Percentiles rank a stretch among this genome's conserved stretches.
These are phyloP conservation scores for Brachionus koreanus DNA, from an alignment of 1,140 invertebrate genomes.

Conservation along the genomic window DNA sequence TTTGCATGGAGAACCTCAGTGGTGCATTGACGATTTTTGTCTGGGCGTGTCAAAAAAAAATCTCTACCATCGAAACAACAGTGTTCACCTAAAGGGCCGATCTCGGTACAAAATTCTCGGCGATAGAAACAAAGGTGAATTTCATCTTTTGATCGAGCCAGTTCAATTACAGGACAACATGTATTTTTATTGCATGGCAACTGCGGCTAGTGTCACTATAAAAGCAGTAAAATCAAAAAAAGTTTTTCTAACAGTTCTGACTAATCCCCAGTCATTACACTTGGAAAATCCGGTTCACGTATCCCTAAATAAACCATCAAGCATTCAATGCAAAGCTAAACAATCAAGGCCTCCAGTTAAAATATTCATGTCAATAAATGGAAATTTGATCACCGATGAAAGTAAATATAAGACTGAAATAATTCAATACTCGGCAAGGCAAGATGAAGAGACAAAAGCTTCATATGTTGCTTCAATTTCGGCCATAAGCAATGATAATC, in stretches of 20 bases:
- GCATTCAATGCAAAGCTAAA: slow-evolving; percentile 36
- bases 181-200: slow-evolving; percentile 43
- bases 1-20: slow-evolving; percentile 32
- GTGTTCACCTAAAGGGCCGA: neutral
- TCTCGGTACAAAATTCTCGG: slow-evolving; percentile 34
- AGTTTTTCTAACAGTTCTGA: slow-evolving; percentile 32
- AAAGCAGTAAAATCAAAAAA: slow-evolving; percentile 25
- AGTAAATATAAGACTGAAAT: slow-evolving; percentile 15
- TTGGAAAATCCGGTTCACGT: slow-evolving; percentile 40
- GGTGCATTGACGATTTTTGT: slow-evolving; percentile 44
- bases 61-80: neutral
- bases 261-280: neutral
- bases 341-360: slow-evolving; percentile 43
- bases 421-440: neutral
- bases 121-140: slow-evolving; percentile 9
- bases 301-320: slow-evolving; percentile 33
- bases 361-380: slow-evolving; percentile 32
- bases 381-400: slow-evolving; percentile 21
- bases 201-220: slow-evolving; percentile 39
- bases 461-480: neutral
- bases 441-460: neutral
- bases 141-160: slow-evolving; percentile 22
- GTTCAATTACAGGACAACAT: slow-evolving; percentile 40
- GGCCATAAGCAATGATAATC: neutral
- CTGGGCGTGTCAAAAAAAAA: slow-evolving; percentile 13